Evolutionary conservation across 2,797 vertebrate genomes (phyloP), one percentile per base, ranked within the genome.

Genomic region (Danio choprae): DNA sequence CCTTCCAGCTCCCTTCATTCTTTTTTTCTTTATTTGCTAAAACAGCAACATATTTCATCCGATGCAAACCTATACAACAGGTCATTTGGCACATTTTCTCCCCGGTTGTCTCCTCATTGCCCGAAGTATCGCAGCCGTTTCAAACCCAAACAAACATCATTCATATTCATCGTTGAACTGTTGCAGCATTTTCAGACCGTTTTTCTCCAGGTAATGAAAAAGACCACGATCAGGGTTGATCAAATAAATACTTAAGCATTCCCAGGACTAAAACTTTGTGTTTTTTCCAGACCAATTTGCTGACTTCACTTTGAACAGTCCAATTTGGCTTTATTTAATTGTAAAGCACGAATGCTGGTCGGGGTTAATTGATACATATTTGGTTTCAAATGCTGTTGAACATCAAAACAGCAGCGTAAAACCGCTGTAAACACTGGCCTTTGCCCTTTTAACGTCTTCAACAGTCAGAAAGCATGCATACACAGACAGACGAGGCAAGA

Each of bases 1-100:
- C 86, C 87, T 87, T 41, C 44, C 51, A 44, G 29, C 56, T 72
- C 69, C 76, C 63, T 74, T 79, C 51, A 29, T 36, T 40, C 0
- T 48, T 16, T 63, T 53, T 41, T 43, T 48, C 50, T 74, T 48
- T 40, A 81, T 87, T 92, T 93, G 87, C 90, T 90, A 87, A 83
- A 88, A 91, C 90, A 92, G 92, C 92, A 93, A 91, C 91, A 90
- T 89, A 87, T 89, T 87, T 88, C 62, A 84, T 81, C 87, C 62
- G 75, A 85, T 84, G 51, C 87, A 80, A 84, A 71, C 82, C 86
- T 89, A 88, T 87, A 91, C 89, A 92, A 91, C 90, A 91, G 89
- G 87, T 91, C 82, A 89, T 93, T 94, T 93, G 94, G 93, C 93
- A 94, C 92, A 91, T 90, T 91, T 84, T 87, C 85, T 86, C 91